Base-by-base conservation (phyloP, 2,113 vertebrate genomes). In the Struthio camelus region DNA sequence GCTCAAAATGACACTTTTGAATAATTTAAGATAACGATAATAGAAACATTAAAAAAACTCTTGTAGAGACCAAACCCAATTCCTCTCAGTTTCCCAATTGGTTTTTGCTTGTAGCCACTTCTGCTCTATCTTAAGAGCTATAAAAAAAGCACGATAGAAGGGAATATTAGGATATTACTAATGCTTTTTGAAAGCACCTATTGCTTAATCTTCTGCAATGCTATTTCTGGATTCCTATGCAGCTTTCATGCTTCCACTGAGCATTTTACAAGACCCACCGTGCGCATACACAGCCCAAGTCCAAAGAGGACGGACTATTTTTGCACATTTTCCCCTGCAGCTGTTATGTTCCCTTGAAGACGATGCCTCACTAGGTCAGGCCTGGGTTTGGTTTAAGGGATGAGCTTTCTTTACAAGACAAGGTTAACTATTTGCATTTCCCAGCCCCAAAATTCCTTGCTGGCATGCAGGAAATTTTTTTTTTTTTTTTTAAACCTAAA, bases 21-120 rank as follows among this genome's bases (percentile, higher is more conserved):
- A 97, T 97, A 93, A 95, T 93, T 96, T 91, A 93, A 94, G 93
- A 95, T 96, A 96, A 93, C 30, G 71, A 97, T 96, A 97, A 97
- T 94, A 95, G 95, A 95, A 95, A 85, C 87, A 93, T 87, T 83
- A 81, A 91, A 95, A 96, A 92, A 91, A 72, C 66, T 85, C 91
- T 96, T 10, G 0, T 32, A 71, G 87, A 95, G 93, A 91, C 93
- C 87, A 85, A 93, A 82, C 96, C 81, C 12, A 0, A 80, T 78
- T 94, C 72, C 93, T 96, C 76, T 93, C 5, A 85, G 94, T 79
- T 89, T 91, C 91, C 91, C 94, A 96, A 97, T 95, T 95, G 96
- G 91, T 85, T 95, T 93, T 61, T 87, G 1, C 96, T 93, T 90
- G 93, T 94, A 97, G 89, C 93, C 87, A 90, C 94, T 95, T 93